Conservation (phyloP, 2,888 invertebrate species). For the Slavum lentiscoides region DNA sequence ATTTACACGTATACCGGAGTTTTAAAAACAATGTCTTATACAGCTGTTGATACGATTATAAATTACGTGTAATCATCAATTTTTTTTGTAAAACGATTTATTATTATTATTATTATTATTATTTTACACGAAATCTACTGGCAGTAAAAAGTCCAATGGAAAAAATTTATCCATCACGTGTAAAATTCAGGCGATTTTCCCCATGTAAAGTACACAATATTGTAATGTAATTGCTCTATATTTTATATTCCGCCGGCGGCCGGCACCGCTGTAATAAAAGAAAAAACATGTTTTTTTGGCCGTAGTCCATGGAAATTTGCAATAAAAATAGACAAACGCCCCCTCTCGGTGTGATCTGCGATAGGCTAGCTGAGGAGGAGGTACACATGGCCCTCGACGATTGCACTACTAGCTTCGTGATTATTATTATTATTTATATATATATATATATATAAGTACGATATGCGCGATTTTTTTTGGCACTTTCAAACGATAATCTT, state of each 20-base stretch:
- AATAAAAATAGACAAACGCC: slow-evolving; percentile 49
- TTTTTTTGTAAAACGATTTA: too few relatives aligned
- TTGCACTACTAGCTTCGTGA: slow-evolving; percentile 12
- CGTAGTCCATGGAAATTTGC: slow-evolving; percentile 23
- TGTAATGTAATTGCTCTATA: too few relatives aligned
- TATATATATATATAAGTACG: neutral
- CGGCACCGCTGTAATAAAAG: too few relatives aligned
- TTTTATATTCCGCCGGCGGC: too few relatives aligned
- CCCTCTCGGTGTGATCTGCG: neutral
- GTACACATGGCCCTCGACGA: slow-evolving; percentile 32
- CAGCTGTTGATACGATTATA: too few relatives aligned
- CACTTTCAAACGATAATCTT: slow-evolving; percentile 19
- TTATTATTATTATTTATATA: neutral
- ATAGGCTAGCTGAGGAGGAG: neutral
- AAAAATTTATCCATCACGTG: neutral
- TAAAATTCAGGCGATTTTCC: too few relatives aligned
- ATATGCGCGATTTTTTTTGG: slow-evolving; percentile 19
- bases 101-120: too few relatives aligned
- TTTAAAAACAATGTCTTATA: too few relatives aligned
- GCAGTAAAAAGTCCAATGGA: neutral
- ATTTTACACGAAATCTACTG: too few relatives aligned
- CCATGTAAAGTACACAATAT: too few relatives aligned
- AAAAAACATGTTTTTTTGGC: neutral
- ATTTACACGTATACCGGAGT: too few relatives aligned
- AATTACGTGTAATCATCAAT: too few relatives aligned